Evolutionary conservation across 1,140 invertebrate species (phyloP), one percentile per base, ranked within the genome.

Genomic region (Chelonus insularis): DNA sequence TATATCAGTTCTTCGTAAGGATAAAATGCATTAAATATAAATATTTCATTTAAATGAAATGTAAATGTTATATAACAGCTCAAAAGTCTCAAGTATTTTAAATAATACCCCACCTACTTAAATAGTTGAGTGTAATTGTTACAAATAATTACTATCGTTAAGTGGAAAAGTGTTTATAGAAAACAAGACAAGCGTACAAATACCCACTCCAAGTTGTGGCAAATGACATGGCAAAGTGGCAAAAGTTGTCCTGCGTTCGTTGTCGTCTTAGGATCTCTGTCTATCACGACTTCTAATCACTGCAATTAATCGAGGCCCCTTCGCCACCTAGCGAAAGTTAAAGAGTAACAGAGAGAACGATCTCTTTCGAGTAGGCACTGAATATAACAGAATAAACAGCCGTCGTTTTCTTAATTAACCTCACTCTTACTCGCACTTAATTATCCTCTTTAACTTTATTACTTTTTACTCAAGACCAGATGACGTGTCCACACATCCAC

Each of bases 351-450:
- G 16, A 43, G 14, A 43, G 12, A 16, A 43, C 52, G 5, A 25
- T 56, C 52, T 41, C 52, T 41, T 23, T 18, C 34, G 36, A 56
- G 39, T 7, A 37, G 37, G 18, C 52, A 54, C 32, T 36, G 51
- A 11, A 41, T 34, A 55, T 61, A 61, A 45, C n/a, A 32, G 11
- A 39, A 48, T 48, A 37, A 50, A 56, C 43, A 63, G 41, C 55
- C 48, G 37, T 54, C 23, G 21, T 57, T 58, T 63, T 63, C 54
- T 63, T 43, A 52, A 58, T 63, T 58, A 58, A 62, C 60, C 47
- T 51, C 32, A 32, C 55, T 62, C 36, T 51, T 39, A 12, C 41
- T 57, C 36, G 61, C 55, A 63, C 61, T 58, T 58, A 48, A 63
- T 63, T 63, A 58, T 54, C 50, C 32, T 39, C 56, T 58, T 50